These are phyloP conservation scores for Formica selysi DNA, from an alignment of 1,140 invertebrate species.

Conservation along the genomic window DNA sequence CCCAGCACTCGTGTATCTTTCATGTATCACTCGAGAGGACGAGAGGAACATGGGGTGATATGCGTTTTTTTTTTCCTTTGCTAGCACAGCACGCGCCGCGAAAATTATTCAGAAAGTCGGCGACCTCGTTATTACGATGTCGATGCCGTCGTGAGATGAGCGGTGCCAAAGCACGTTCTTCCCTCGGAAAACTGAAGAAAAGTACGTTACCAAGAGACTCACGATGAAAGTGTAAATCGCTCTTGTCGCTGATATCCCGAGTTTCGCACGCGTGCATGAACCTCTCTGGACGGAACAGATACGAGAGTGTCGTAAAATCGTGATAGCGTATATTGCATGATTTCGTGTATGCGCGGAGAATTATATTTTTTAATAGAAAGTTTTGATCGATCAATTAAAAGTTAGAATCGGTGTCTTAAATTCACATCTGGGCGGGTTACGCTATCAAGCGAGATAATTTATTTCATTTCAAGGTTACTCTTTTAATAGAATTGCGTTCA, in stretches of 20 bases:
- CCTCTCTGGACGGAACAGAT: neutral
- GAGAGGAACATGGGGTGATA: neutral
- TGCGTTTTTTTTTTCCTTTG: conserved; percentile 15
- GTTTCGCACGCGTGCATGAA: neutral
- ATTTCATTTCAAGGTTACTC: neutral
- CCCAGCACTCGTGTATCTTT: conserved; percentile 26
- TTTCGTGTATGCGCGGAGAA: neutral
- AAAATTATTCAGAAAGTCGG: conserved; percentile 65
- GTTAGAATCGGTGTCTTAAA: neutral
- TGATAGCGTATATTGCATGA: conserved; percentile 7
- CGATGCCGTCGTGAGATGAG: conserved; percentile 12
- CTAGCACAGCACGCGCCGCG: neutral
- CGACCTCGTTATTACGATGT: neutral
- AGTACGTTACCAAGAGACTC: neutral
- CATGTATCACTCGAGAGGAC: conserved; percentile 20
- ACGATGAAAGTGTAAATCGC: conserved; percentile 19
- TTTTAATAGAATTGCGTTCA: neutral
- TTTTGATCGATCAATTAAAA: conserved; percentile 6
- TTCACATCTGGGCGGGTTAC: neutral
- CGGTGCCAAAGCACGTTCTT: conserved; percentile 28
- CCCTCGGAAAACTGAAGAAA: conserved; percentile 3
- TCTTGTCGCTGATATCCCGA: conserved; percentile 4
- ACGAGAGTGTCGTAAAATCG: neutral
- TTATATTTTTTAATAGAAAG: neutral
- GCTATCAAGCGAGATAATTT: neutral